Evolutionary conservation across 2,113 vertebrate species (phyloP).

Genomic region (Romanogobio albipinnatus): DNA sequence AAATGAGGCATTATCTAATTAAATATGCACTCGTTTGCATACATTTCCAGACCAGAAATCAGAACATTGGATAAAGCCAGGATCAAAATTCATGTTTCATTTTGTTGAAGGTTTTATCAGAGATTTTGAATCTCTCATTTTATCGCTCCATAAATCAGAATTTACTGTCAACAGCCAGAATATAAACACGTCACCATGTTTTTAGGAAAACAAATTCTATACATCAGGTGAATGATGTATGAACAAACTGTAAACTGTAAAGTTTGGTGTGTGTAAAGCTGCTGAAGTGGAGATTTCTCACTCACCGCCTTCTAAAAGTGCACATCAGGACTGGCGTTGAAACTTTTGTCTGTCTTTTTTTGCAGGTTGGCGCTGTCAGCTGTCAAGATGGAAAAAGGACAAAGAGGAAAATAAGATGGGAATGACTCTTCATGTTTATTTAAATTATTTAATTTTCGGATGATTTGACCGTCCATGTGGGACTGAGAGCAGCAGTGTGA

Average conservation of each 20-base stretch:
- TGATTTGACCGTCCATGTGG: neutral
- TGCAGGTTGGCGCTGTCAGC: constrained; percentile 13
- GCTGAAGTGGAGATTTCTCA: neutral
- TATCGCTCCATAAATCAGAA: neutral
- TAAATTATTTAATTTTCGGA: constrained; percentile 1
- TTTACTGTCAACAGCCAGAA: neutral
- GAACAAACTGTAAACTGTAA: neutral
- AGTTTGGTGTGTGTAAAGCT: neutral
- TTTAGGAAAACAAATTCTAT: neutral
- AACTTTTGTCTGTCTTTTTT: neutral
- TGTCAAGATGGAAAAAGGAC: neutral
- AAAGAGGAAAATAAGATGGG: neutral
- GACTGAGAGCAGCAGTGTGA: neutral
- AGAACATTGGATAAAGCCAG: neutral
- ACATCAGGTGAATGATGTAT: neutral
- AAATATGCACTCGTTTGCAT: neutral
- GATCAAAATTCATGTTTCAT: no score
- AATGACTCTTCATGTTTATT: constrained; percentile 17
- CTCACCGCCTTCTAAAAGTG: neutral
- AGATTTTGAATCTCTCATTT: no score
- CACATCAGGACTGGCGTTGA: neutral
- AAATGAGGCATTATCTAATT: neutral
- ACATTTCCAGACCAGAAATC: neutral
- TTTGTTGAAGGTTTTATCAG: no score
- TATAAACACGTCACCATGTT: neutral